Base-by-base conservation (phyloP, 2,888 invertebrate species). In the Teinopalpus imperialis region DNA sequence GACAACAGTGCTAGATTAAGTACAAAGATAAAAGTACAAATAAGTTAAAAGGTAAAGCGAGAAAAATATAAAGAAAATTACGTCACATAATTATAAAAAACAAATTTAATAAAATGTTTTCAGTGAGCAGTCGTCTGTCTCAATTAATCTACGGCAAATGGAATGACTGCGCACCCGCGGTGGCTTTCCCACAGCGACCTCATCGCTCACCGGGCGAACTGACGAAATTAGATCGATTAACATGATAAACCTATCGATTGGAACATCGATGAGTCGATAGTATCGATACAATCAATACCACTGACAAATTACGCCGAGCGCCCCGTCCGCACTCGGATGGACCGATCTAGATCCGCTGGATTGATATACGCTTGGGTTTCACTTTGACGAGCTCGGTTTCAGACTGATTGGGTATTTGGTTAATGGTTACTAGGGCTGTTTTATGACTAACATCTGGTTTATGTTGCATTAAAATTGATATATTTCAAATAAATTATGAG, bases 221-320 rank as follows among this genome's bases (percentile, higher is more conserved):
- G 86, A 85, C 77, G 85, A 86, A 86, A 86, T 85, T 79, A 85
- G 83, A 87, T 87, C 86, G 83, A 87, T 86, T 83, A 83, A 79
- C 73, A 72, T 81, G 85, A 87, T 87, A 86, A 82, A 83, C 81
- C 69, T 81, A 80, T 85, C 77, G 79, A 80, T 74, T 56, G 56
- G 52, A 56, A 57, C 61, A 65, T 65, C 63, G 64, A 61, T 59
- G 56, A 61, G 59, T 74, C 74, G 76, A 81, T 80, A 70, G 63
- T 63, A 77, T 80, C 73, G 72, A 78, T 75, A 74, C 71, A 63
- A 78, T 80, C 73, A 70, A 78, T 75, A 74, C 71, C 73, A 70
- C 81, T 85, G 86, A 86, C 87, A 87, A 86, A 87, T 87, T 82
- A 81, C 79, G 74, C 69, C 67, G 67, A 71, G 75, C 70, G 78